These are phyloP conservation scores for Terebella lapidaria DNA, from an alignment of 2,888 invertebrate species.

Conservation along the genomic window DNA sequence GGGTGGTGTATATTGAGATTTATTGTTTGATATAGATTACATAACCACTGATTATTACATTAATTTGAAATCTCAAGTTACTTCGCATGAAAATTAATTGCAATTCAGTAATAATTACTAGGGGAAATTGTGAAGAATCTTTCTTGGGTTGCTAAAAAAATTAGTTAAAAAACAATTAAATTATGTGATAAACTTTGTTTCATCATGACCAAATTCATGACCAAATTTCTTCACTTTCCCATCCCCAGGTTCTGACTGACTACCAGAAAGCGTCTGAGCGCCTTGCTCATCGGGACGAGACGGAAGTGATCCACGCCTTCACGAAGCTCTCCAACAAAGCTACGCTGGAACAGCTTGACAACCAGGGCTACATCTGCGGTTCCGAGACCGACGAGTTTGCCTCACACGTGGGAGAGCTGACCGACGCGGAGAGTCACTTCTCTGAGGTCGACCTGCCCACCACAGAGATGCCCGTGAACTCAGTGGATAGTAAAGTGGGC, in stretches of 20 bases:
- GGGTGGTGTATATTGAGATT: too few relatives aligned
- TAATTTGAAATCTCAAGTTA: too few relatives aligned
- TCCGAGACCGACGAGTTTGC: slow-evolving; percentile 12
- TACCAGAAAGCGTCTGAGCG: not conserved
- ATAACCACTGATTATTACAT: too few relatives aligned
- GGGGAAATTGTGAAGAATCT: too few relatives aligned
- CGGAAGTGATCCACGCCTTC: slow-evolving; percentile 7
- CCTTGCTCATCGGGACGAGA: slow-evolving; percentile 9
- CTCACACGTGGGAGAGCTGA: slow-evolving; percentile 6
- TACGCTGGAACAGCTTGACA: slow-evolving; percentile 16
- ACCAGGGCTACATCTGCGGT: slow-evolving; percentile 10
- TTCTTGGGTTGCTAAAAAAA: too few relatives aligned
- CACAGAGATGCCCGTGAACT: not conserved
- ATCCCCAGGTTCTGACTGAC: slow-evolving; percentile 1
- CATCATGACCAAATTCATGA: too few relatives aligned
- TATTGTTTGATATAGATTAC: too few relatives aligned
- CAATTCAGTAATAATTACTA: too few relatives aligned
- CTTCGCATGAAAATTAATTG: too few relatives aligned
- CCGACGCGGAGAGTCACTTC: slow-evolving; percentile 8
- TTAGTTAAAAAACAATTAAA: too few relatives aligned
- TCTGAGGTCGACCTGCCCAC: not conserved
- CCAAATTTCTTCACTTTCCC: too few relatives aligned
- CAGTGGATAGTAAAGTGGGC: not conserved
- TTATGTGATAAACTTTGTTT: too few relatives aligned
- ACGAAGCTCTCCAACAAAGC: slow-evolving; percentile 22